phyloP scores from a whole-genome alignment of 2,113 vertebrate species.

The Xiphorhynchus elegans region DNA sequence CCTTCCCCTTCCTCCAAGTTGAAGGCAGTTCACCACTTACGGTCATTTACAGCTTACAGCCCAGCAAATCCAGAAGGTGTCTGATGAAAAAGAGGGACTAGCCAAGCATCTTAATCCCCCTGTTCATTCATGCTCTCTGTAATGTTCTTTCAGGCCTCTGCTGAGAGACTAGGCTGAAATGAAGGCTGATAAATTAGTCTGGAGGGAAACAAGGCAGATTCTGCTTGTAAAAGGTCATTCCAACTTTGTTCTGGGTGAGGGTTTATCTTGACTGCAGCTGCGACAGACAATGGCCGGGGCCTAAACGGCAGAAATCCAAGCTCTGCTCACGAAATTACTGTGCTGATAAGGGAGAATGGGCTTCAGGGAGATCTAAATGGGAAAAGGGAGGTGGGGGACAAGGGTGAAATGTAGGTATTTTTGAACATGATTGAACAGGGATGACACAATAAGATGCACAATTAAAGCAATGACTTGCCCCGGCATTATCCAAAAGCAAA shows the following conservation, averaged over 20 bases:
- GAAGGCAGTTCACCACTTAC: slow-evolving; percentile 37
- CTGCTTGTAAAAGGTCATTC: slow-evolving; percentile 94
- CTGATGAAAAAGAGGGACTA: slow-evolving; percentile 76
- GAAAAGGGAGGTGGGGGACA: slow-evolving; percentile 71
- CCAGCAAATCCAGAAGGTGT: slow-evolving; percentile 73
- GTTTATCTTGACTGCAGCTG: slow-evolving; percentile 96
- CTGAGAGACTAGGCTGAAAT: slow-evolving; percentile 76
- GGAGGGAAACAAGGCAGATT: slow-evolving; percentile 86
- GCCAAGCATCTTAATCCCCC: slow-evolving; percentile 88
- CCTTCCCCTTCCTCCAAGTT: slow-evolving; percentile 2
- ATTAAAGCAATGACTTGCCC: slow-evolving; percentile 56
- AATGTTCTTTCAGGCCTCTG: slow-evolving; percentile 76
- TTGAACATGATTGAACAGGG: slow-evolving; percentile 60
- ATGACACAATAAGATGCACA: slow-evolving; percentile 69
- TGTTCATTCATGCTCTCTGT: slow-evolving; percentile 79
- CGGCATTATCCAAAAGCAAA: slow-evolving; percentile 21
- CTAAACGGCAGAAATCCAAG: slow-evolving; percentile 94
- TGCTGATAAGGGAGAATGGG: slow-evolving; percentile 91
- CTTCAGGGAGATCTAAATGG: slow-evolving; percentile 85
- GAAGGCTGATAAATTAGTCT: slow-evolving; percentile 86
- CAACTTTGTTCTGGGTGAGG: slow-evolving; percentile 97
- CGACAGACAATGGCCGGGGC: slow-evolving; percentile 90
- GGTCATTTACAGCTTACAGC: slow-evolving; percentile 61
- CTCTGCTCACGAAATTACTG: slow-evolving; percentile 90
- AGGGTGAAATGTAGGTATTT: slow-evolving; percentile 68